phyloP scores from a whole-genome alignment of 2,888 invertebrate genomes.

The Aspidapion aeneum region DNA sequence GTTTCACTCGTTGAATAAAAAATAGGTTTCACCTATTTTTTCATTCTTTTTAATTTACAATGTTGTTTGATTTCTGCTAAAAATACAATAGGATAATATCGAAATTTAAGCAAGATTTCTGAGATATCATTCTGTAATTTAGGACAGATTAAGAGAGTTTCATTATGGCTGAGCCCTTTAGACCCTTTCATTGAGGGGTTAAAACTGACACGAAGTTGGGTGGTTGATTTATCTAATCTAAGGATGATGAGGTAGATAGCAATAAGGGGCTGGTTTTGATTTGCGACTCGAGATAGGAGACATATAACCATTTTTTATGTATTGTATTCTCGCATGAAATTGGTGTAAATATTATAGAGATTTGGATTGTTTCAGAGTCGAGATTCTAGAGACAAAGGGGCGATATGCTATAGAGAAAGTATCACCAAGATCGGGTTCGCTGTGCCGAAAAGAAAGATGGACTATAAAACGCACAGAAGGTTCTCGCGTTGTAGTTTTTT shows the following conservation, averaged over 20 bases:
- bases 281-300: neutral
- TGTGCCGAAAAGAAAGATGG: conserved; percentile 5
- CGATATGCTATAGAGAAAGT: conserved; percentile 7
- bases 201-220: conserved; percentile 15
- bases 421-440: conserved; percentile 12
- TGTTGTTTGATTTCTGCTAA: conserved; percentile 9
- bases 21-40: too few relatives aligned
- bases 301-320: conserved; percentile 7
- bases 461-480: conserved; percentile 9
- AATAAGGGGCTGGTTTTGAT: neutral
- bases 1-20: too few relatives aligned
- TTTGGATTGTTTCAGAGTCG: too few relatives aligned
- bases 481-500: neutral
- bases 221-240: conserved; percentile 11
- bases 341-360: conserved; percentile 4
- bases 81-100: conserved; percentile 6
- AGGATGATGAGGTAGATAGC: conserved; percentile 20
- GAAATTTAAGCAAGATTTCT: conserved; percentile 7
- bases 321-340: conserved; percentile 14
- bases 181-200: conserved; percentile 5
- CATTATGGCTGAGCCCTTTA: too few relatives aligned
- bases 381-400: conserved; percentile 5
- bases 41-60: neutral
- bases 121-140: conserved; percentile 9
- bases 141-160: too few relatives aligned